phyloP scores from a whole-genome alignment of 2,888 invertebrate genomes.

The Mesorhabditis sp. region DNA sequence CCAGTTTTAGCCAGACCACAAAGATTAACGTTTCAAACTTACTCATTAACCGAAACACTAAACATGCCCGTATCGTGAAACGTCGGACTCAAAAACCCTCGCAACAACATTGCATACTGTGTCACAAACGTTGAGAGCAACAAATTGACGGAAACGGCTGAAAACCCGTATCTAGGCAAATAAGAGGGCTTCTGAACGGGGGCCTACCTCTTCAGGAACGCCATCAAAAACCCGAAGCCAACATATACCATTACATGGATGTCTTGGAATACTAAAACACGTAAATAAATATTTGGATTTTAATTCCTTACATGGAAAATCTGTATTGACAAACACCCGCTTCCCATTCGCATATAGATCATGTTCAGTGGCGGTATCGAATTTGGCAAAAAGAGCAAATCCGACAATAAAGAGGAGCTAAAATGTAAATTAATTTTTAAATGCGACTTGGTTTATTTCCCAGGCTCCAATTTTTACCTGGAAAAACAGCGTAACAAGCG shows the following conservation, averaged over 20 bases:
- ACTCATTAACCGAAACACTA: constrained; percentile 15
- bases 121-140: constrained; percentile 77
- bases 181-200: neutral
- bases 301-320: constrained; percentile 39
- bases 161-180: constrained; percentile 73
- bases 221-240: constrained; percentile 55
- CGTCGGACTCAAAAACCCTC: constrained; percentile 56
- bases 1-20: neutral
- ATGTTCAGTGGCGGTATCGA: constrained; percentile 20
- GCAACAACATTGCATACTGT: constrained; percentile 70
- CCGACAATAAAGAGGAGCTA: constrained; percentile 38
- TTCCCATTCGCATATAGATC: constrained; percentile 41
- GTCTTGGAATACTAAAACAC: constrained; percentile 53
- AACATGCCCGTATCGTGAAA: constrained; percentile 45
- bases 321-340: constrained; percentile 43
- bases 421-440: too few relatives aligned
- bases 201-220: constrained; percentile 43
- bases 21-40: neutral
- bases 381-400: constrained; percentile 44
- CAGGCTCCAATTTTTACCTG: constrained; percentile 15
- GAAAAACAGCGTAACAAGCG: constrained; percentile 45
- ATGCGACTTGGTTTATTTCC: too few relatives aligned
- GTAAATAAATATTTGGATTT: neutral
- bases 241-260: constrained; percentile 56
- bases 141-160: constrained; percentile 82